Conservation (phyloP, 2,888 invertebrate species). For the Stenodema calcarata region DNA sequence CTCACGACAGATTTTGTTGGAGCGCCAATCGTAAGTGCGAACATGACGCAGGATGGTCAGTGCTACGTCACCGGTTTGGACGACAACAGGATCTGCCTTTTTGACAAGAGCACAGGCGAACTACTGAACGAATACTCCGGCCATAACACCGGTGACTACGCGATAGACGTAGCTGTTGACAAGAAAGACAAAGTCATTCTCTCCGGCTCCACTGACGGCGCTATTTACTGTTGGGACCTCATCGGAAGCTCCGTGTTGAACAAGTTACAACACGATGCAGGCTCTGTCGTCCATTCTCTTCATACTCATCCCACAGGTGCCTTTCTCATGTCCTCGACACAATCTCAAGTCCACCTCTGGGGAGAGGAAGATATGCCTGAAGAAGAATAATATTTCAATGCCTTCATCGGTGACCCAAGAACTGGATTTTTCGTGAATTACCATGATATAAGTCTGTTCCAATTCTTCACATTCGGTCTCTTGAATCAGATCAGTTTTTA, state of each 20-base stretch:
- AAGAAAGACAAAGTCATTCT: conserved; percentile 84
- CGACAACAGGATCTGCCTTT: conserved; percentile 80
- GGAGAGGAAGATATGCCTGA: conserved; percentile 60
- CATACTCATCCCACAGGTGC: conserved; percentile 80
- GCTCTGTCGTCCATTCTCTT: conserved; percentile 76
- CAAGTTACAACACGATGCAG: conserved; percentile 65
- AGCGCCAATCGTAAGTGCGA: conserved; percentile 80
- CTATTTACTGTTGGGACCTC: conserved; percentile 88
- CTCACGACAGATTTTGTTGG: conserved; percentile 85
- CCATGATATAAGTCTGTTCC: no score
- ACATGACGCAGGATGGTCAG: conserved; percentile 90
- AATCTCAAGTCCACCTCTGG: conserved; percentile 76
- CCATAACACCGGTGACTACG: conserved; percentile 81
- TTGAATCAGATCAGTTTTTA: no score
- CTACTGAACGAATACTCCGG: conserved; percentile 76
- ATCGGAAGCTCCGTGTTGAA: conserved; percentile 72
- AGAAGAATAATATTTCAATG: conserved; percentile 31
- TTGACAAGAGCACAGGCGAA: conserved; percentile 88
- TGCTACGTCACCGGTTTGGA: conserved; percentile 86
- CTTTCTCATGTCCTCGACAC: conserved; percentile 75
- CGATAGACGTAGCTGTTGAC: conserved; percentile 86
- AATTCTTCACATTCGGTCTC: no score
- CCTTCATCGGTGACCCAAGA: no score
- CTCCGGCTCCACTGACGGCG: conserved; percentile 88
- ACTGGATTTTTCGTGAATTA: no score